phyloP scores from a whole-genome alignment of 2,888 invertebrate species.

The Ornithoptera priamus region DNA sequence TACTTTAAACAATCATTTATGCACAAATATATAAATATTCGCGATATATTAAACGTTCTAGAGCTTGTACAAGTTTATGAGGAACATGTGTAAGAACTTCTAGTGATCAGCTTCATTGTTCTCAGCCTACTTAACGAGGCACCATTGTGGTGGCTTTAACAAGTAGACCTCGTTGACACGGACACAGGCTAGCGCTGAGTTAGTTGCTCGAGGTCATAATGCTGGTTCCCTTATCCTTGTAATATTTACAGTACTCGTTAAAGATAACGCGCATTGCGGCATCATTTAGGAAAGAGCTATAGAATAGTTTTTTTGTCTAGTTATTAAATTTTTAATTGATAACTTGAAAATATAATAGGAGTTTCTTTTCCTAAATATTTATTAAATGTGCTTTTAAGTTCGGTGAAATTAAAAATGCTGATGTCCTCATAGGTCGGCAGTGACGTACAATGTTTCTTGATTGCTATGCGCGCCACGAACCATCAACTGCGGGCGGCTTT shows the following conservation, averaged over 20 bases:
- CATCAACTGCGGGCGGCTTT: slow-evolving; percentile 54
- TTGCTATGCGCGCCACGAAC: slow-evolving; percentile 66
- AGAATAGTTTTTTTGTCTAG: no score
- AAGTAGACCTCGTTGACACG: slow-evolving; percentile 27
- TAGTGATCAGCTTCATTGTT: slow-evolving; percentile 22
- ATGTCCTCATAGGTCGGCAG: slow-evolving; percentile 40
- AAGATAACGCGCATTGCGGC: background rate
- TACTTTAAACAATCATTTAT: no score
- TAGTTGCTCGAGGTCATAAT: slow-evolving; percentile 13
- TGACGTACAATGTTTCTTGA: slow-evolving; percentile 49
- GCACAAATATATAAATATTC: background rate
- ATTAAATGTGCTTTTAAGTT: background rate
- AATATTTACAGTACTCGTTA: slow-evolving; percentile 8
- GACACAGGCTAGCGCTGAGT: slow-evolving; percentile 7
- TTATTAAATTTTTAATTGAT: background rate
- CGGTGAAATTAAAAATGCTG: slow-evolving; percentile 22
- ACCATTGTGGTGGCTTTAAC: slow-evolving; percentile 25
- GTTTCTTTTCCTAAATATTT: slow-evolving; percentile 15
- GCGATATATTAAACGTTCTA: background rate
- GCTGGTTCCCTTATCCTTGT: slow-evolving; percentile 22
- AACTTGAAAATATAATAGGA: background rate
- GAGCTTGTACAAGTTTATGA: background rate
- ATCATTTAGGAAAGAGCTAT: background rate
- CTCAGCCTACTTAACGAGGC: slow-evolving; percentile 18
- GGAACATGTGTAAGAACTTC: slow-evolving; percentile 10